Conservation (phyloP, 2,113 vertebrate species). For the Callithrix jacchus region DNA sequence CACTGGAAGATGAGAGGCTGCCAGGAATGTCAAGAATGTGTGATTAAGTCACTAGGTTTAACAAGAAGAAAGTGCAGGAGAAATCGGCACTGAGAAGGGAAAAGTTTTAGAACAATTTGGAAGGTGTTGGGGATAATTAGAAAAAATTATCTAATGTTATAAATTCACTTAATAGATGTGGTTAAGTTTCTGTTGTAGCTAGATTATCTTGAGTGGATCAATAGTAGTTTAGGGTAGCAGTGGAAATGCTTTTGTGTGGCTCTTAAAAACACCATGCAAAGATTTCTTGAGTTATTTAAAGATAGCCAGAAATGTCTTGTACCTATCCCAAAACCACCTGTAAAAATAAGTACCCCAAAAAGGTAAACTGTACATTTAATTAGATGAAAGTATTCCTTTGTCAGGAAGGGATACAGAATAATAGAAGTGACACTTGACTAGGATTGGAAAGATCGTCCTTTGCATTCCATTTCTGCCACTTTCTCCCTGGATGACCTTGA, state of each 20-base stretch:
- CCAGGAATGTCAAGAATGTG: background rate
- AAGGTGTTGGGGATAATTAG: background rate
- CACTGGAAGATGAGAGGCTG: background rate
- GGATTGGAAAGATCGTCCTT: background rate
- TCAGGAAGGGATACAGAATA: background rate
- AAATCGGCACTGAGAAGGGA: background rate
- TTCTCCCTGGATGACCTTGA: background rate
- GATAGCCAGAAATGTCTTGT: background rate
- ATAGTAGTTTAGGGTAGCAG: background rate
- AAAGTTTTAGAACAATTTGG: background rate
- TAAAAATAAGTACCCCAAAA: background rate
- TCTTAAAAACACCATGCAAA: background rate
- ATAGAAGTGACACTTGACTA: background rate
- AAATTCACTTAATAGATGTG: background rate
- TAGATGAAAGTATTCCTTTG: background rate
- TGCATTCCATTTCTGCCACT: background rate
- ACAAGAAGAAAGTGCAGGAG: background rate
- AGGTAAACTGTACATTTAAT: background rate
- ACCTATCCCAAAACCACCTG: background rate
- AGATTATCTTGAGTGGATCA: background rate
- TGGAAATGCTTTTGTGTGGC: background rate
- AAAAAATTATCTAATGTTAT: background rate
- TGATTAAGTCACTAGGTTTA: background rate
- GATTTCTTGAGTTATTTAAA: constrained; percentile 8
- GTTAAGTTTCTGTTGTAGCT: background rate